Percentiles rank a stretch among this genome's conserved stretches.
Evolutionary conservation across 2,113 vertebrate genomes (phyloP).

Genomic region (Heterotis niloticus): DNA sequence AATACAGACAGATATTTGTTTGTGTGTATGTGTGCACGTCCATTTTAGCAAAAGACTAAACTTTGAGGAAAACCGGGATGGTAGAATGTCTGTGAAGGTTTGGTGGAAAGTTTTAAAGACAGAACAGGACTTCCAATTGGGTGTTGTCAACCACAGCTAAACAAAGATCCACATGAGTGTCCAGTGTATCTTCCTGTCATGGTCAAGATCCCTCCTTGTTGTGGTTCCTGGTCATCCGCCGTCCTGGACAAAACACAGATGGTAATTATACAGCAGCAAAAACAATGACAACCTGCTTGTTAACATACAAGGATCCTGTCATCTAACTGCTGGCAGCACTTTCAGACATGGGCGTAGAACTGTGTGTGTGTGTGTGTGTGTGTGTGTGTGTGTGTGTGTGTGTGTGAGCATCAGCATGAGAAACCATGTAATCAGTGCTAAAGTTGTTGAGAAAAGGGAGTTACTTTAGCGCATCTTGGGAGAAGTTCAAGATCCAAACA

Average conservation of each 20-base stretch:
- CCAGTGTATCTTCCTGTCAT: slow-evolving; percentile 13
- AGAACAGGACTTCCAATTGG: not conserved
- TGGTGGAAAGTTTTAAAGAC: not conserved
- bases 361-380: no score
- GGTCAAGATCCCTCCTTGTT: not conserved
- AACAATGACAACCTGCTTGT: not conserved
- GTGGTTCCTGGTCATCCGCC: slow-evolving; percentile 13
- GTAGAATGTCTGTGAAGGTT: not conserved
- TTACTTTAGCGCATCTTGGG: no score
- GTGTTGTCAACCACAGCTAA: slow-evolving; percentile 16
- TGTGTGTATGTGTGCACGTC: not conserved
- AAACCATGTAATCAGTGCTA: no score
- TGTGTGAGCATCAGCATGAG: no score
- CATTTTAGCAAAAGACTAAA: not conserved
- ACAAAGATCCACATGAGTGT: slow-evolving; percentile 15
- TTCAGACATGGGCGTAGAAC: no score
- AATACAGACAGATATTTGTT: not conserved
- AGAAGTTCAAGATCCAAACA: no score
- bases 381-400: no score
- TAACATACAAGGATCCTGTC: no score
- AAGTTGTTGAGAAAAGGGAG: no score
- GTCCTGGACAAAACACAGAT: slow-evolving; percentile 7
- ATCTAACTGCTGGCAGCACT: no score
- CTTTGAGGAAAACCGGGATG: not conserved
- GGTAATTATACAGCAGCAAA: slow-evolving; percentile 9